Evolutionary conservation across 2,888 invertebrate genomes (phyloP), one percentile per base, ranked within the genome.

Genomic region (Alviniconcha strummeri): DNA sequence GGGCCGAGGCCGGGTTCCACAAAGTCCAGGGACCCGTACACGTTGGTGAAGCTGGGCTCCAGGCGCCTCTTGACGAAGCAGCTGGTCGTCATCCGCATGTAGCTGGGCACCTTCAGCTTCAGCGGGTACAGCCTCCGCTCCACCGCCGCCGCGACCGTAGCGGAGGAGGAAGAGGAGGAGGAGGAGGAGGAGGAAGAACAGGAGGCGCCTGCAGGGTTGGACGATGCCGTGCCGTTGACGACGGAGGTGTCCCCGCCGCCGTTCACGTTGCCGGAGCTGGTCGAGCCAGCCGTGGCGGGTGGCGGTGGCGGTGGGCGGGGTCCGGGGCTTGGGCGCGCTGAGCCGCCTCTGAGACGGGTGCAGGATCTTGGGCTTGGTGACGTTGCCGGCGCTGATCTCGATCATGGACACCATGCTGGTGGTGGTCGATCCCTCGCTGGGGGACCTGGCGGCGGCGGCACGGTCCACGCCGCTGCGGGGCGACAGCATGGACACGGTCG

Each of bases 21-120:
- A 69, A 87, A 87, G 57, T 86, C 86, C n/a, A 87, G 77, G 56
- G 81, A 83, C 57, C 64, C 71, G 79, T 87, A 87, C n/a, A 80
- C 72, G 52, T 60, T 84, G 36, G 78, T 69, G 84, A 87, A 87
- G 17, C n/a, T 81, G n/a, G 86, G 85, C 52, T 81, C 77, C n/a
- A 87, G 81, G 60, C 72, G 83, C 5, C 79, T 69, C 67, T 85
- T 87, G n/a, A 81, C 85, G 17, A 55, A 72, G 72, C 82, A 80
- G 64, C 85, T 86, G 55, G 69, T 79, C n/a, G 84, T 85, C 80
- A 84, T 79, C 36, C 80, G 81, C 82, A 83, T 76, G 81, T 87
- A 81, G 74, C 81, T 77, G 56, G 82, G 76, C 69, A 82, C 82
- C 57, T 69, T 67, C 17, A 76, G 77, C 77, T 77, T 77, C 19